These are phyloP conservation scores for Taeniopygia guttata DNA, from an alignment of 2,797 vertebrate species.

Conservation along the genomic window DNA sequence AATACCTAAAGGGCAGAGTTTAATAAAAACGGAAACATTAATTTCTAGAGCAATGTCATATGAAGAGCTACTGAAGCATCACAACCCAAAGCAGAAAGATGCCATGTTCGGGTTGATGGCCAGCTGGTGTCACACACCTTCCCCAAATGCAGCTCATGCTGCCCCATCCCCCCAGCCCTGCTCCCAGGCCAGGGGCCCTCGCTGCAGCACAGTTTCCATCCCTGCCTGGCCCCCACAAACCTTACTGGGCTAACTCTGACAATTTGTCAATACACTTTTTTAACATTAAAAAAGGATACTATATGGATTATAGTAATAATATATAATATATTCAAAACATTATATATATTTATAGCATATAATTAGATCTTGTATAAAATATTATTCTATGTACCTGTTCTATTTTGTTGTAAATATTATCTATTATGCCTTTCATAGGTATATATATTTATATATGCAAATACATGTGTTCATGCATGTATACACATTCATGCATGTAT, in stretches of 20 bases:
- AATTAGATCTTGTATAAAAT: background rate
- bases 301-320: background rate
- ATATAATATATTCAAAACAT: background rate
- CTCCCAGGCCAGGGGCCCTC: background rate
- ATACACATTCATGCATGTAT: no score
- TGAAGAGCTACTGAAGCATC: background rate
- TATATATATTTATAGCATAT: background rate
- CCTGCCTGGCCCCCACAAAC: background rate
- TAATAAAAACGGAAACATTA: background rate
- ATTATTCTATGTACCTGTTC: background rate
- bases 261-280: background rate
- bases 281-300: background rate
- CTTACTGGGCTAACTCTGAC: background rate
- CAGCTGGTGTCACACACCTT: background rate
- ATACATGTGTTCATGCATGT: background rate
- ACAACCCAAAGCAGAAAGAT: accelerated
- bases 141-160: background rate
- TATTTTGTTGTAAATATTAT: background rate
- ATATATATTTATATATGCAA: background rate
- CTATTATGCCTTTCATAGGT: background rate
- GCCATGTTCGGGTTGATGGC: no score
- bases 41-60: background rate
- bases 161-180: background rate
- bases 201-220: background rate
- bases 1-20: constrained; percentile 79